Evolutionary conservation across 2,113 vertebrate genomes (phyloP).

Genomic region (Columba livia): DNA sequence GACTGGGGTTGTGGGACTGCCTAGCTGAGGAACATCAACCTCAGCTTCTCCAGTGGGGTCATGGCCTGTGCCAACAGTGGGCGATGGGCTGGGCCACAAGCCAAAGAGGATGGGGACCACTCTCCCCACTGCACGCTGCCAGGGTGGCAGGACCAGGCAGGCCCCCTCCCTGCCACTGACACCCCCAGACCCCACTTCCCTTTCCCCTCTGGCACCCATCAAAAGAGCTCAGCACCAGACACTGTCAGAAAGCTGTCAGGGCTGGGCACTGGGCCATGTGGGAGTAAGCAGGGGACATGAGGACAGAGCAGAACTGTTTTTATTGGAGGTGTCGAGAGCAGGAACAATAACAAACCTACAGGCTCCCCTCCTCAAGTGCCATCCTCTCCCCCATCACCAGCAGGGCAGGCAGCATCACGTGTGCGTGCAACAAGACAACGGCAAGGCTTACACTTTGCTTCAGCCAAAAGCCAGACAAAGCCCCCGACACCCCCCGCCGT

Average conservation of each 20-base stretch:
- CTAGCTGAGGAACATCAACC: neutral
- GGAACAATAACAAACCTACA: slow-evolving; percentile 65
- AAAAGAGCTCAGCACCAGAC: neutral
- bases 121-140: neutral
- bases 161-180: neutral
- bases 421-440: slow-evolving; percentile 73
- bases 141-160: neutral
- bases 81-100: accelerated
- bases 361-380: slow-evolving; percentile 63
- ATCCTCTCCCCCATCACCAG: slow-evolving; percentile 4
- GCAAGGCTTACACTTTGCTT: slow-evolving; percentile 43
- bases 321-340: slow-evolving; percentile 72
- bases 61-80: neutral
- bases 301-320: slow-evolving; percentile 60
- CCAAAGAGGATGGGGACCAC: neutral
- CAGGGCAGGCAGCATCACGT: slow-evolving; percentile 17
- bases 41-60: neutral
- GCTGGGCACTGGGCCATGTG: neutral
- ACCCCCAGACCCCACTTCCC: neutral
- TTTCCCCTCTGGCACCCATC: neutral
- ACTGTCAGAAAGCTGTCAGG: neutral
- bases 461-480: slow-evolving; percentile 40
- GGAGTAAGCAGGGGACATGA: neutral
- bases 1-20: neutral
- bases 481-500: neutral